A percentile compares a stretch with the other conserved stretches of the same genome.
Conservation (phyloP, 2,113 vertebrate genomes). For the Mirounga angustirostris region DNA sequence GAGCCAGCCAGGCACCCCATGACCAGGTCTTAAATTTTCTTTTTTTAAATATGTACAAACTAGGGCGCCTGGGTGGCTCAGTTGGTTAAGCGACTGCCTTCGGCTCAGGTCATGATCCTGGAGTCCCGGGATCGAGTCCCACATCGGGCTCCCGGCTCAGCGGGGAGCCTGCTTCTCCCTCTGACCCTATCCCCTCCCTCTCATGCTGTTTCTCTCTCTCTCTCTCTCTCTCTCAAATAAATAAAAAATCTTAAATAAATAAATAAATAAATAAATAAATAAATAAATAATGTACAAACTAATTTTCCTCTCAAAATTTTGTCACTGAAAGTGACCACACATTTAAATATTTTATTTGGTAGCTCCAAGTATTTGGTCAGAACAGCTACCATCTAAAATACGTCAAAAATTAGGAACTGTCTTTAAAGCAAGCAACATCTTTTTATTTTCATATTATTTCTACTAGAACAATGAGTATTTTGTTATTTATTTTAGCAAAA, state of each 20-base stretch:
- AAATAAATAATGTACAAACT: neutral
- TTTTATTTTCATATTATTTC: constrained; percentile 14
- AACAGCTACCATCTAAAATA: neutral
- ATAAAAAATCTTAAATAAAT: too few relatives aligned
- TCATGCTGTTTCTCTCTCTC: too few relatives aligned
- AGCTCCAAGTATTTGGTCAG: neutral
- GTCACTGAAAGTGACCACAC: neutral
- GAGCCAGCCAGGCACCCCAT: neutral
- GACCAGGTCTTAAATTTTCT: neutral
- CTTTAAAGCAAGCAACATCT: constrained; percentile 18
- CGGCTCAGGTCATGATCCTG: too few relatives aligned
- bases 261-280: too few relatives aligned
- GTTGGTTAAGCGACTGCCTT: too few relatives aligned
- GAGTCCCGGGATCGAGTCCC: too few relatives aligned
- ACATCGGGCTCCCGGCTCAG: too few relatives aligned
- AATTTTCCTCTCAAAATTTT: constrained; percentile 25
- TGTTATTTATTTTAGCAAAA: constrained; percentile 43
- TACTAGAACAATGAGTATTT: neutral
- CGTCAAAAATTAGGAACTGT: neutral
- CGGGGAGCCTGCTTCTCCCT: too few relatives aligned
- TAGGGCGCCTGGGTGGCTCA: neutral
- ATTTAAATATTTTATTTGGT: neutral
- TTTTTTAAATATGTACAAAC: neutral
- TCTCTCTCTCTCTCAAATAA: too few relatives aligned
- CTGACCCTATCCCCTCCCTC: too few relatives aligned